Evolutionary conservation across 2,888 invertebrate genomes (phyloP).

Genomic region (Athrips mouffetella): DNA sequence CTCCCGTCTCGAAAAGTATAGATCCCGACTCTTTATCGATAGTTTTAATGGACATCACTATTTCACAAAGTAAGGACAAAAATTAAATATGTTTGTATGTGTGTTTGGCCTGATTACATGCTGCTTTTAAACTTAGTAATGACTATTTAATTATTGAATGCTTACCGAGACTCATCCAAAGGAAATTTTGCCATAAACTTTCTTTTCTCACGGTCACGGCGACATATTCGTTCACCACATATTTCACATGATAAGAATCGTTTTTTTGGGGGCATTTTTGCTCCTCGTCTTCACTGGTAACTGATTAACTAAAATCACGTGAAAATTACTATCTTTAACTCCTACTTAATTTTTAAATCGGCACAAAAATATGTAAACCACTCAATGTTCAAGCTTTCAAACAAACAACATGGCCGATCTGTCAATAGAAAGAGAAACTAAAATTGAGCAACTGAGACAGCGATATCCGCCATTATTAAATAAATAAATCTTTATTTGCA

Average conservation of each 20-base stretch:
- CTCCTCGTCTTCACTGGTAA: neutral
- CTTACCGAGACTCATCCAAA: constrained; percentile 3
- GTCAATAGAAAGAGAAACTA: no score
- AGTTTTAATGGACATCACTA: neutral
- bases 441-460: neutral
- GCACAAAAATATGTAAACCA: no score
- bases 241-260: constrained; percentile 12
- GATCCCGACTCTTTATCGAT: no score
- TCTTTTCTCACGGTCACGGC: constrained; percentile 6
- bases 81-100: neutral
- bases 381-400: no score
- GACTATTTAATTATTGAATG: neutral
- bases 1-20: neutral
- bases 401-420: no score
- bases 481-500: no score
- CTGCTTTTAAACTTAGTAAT: neutral
- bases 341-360: no score
- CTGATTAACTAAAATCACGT: neutral
- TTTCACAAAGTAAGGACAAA: neutral
- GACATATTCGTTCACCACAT: constrained; percentile 9
- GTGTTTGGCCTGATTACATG: neutral
- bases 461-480: neutral
- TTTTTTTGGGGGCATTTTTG: constrained; percentile 15
- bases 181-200: constrained; percentile 13
- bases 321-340: no score